phyloP scores from a whole-genome alignment of 2,888 invertebrate species.

The Scaeva pyrastri region DNA sequence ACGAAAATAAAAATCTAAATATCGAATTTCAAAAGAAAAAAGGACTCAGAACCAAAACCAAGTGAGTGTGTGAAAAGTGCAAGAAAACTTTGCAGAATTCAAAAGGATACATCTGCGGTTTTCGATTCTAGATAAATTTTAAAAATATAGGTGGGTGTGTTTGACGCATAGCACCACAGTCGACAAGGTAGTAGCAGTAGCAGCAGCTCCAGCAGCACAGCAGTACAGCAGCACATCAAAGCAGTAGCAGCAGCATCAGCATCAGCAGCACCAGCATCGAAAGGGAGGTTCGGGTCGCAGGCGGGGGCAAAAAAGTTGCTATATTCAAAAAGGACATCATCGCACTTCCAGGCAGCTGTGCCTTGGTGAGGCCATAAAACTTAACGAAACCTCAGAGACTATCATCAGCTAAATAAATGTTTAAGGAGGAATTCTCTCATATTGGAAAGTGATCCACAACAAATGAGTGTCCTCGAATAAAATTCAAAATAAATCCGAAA shows the following conservation, averaged over 20 bases:
- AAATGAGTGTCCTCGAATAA: conserved; percentile 66
- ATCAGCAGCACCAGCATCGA: conserved; percentile 47
- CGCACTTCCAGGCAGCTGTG: conserved; percentile 77
- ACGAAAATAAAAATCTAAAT: conserved; percentile 20
- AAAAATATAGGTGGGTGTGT: conserved; percentile 79
- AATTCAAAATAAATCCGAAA: conserved; percentile 72
- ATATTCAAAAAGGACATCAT: conserved; percentile 79
- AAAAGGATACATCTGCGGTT: conserved; percentile 56
- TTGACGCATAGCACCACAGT: conserved; percentile 78
- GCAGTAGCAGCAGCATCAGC: conserved; percentile 56
- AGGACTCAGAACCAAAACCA: conserved; percentile 28
- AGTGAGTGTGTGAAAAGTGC: conserved; percentile 43
- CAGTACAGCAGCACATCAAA: conserved; percentile 33
- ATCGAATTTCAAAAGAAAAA: conserved; percentile 32
- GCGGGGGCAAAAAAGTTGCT: conserved; percentile 75
- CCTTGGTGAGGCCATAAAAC: conserved; percentile 77
- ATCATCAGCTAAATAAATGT: conserved; percentile 23
- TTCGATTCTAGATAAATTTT: conserved; percentile 63
- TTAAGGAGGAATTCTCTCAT: conserved; percentile 52
- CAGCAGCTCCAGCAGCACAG: conserved; percentile 54
- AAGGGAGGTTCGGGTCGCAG: conserved; percentile 46
- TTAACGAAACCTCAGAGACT: conserved; percentile 68
- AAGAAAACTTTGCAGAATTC: conserved; percentile 31
- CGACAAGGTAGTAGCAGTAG: conserved; percentile 57
- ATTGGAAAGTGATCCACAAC: conserved; percentile 74